phyloP scores from a whole-genome alignment of 2,888 invertebrate genomes.

The Dioctria rufipes region DNA sequence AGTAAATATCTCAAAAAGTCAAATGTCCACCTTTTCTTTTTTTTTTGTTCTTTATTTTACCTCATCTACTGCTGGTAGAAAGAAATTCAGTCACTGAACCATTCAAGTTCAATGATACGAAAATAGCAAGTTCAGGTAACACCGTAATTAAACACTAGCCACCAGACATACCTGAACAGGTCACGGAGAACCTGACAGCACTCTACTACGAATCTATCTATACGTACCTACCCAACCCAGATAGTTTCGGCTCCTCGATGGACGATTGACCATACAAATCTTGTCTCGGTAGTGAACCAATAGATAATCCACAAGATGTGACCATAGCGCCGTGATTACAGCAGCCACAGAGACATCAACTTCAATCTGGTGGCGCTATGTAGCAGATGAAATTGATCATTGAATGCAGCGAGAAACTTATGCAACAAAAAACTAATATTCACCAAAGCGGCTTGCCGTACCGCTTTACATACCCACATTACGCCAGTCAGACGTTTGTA shows the following conservation, averaged over 20 bases:
- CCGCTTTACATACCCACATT: background rate
- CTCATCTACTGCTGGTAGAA: background rate
- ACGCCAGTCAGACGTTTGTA: too few species aligned
- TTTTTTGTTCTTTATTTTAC: background rate
- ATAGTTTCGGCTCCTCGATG: slow-evolving; percentile 17
- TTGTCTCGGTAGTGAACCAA: background rate
- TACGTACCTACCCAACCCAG: background rate
- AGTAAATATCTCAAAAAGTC: slow-evolving; percentile 62
- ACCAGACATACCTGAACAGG: slow-evolving; percentile 18
- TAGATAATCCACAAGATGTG: slow-evolving; percentile 20
- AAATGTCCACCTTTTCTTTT: background rate
- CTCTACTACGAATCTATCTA: too few species aligned
- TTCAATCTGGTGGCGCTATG: background rate
- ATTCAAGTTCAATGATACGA: slow-evolving; percentile 23
- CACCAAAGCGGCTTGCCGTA: too few species aligned
- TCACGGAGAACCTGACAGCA: slow-evolving; percentile 1
- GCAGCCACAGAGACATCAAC: slow-evolving; percentile 9
- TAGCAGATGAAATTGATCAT: too few species aligned
- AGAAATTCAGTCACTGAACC: background rate
- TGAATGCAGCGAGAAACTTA: background rate
- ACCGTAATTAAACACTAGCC: background rate
- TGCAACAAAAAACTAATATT: background rate
- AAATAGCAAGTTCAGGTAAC: background rate
- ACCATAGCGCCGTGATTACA: slow-evolving; percentile 11
- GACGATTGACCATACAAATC: slow-evolving; percentile 41